Evolutionary conservation across 2,888 invertebrate genomes (phyloP).

Genomic region (Rhingia campestris): DNA sequence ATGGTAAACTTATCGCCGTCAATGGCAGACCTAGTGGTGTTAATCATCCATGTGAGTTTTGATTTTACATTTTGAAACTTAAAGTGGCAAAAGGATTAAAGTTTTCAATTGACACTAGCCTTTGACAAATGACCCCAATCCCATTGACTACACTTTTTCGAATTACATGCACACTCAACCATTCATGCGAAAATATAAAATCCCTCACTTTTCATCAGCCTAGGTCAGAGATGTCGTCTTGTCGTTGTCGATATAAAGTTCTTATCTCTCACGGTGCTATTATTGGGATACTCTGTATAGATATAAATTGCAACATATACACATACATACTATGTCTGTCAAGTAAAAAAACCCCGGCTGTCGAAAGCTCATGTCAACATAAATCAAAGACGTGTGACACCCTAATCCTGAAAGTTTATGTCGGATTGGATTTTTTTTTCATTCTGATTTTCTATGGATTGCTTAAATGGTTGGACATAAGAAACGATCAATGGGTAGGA

Average conservation of each 20-base stretch:
- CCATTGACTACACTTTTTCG: constrained; percentile 49
- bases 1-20: not conserved
- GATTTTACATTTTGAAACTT: constrained; percentile 31
- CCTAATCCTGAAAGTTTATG: constrained; percentile 74
- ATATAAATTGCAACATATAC: constrained; percentile 24
- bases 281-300: constrained; percentile 11
- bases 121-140: constrained; percentile 63
- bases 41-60: constrained; percentile 6
- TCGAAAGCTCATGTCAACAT: constrained; percentile 74
- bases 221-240: constrained; percentile 63
- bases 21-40: constrained; percentile 11
- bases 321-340: constrained; percentile 15
- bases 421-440: constrained; percentile 51
- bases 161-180: constrained; percentile 45
- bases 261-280: constrained; percentile 56
- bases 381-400: constrained; percentile 74
- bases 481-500: constrained; percentile 68
- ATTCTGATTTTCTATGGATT: constrained; percentile 65
- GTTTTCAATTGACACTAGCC: constrained; percentile 56
- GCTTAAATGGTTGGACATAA: constrained; percentile 72
- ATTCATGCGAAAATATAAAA: constrained; percentile 64
- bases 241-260: constrained; percentile 58
- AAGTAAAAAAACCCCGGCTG: constrained; percentile 56
- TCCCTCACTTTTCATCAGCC: constrained; percentile 58
- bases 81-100: constrained; percentile 56